Evolutionary conservation across 2,113 vertebrate genomes (phyloP).

Genomic region (Nesogale talazaci): DNA sequence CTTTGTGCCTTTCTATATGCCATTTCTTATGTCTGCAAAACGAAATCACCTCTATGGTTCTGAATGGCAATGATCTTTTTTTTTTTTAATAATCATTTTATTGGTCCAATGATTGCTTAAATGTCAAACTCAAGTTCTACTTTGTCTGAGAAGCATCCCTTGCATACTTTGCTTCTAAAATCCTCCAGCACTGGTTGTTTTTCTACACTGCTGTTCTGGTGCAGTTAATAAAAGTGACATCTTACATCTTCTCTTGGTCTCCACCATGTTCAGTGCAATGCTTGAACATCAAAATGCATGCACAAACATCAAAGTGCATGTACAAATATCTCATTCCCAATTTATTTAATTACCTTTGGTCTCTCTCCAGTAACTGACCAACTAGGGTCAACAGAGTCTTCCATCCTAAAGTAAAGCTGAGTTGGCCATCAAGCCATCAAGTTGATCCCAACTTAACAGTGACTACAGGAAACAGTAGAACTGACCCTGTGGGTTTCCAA

Average conservation of each 20-base stretch:
- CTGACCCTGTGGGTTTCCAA: no score
- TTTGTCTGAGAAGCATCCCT: not conserved
- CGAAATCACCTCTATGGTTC: not conserved
- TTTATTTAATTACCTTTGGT: conserved; percentile 9
- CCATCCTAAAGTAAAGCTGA: not conserved
- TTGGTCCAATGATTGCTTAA: no score
- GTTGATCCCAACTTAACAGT: no score
- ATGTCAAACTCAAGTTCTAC: not conserved
- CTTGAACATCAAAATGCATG: no score
- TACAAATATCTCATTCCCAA: conserved; percentile 18
- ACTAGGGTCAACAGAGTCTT: not conserved
- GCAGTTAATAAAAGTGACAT: not conserved
- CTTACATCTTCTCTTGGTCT: not conserved
- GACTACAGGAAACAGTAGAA: no score
- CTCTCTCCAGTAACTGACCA: conserved; percentile 17
- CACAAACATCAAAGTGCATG: not conserved
- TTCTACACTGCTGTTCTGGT: not conserved
- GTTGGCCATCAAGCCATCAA: no score
- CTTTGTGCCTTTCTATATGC: not conserved
- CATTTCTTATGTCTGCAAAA: conserved; percentile 46
- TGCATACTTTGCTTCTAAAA: conserved; percentile 25
- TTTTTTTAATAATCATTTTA: no score
- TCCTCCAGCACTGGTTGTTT: not conserved
- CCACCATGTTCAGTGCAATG: not conserved
- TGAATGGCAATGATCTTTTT: conserved; percentile 11